A percentile compares a stretch with the other conserved stretches of the same genome.
Evolutionary conservation across 2,113 vertebrate species (phyloP).

Genomic region (Delphinapterus leucas): DNA sequence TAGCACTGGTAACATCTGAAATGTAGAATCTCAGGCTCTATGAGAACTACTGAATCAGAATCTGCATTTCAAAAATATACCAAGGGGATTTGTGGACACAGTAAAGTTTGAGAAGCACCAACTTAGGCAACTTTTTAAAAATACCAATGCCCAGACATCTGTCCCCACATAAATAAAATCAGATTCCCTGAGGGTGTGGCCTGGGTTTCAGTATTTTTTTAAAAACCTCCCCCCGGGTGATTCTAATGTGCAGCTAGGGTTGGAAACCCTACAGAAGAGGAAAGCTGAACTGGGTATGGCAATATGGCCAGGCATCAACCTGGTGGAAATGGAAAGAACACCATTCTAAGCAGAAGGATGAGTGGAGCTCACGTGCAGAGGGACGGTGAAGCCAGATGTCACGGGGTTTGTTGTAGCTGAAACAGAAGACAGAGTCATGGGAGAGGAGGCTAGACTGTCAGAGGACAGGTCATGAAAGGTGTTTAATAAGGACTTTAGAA

Average conservation of each 20-base stretch:
- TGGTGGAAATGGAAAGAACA: background rate
- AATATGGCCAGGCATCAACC: no score
- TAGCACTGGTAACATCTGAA: background rate
- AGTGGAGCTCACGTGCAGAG: rapidly evolving
- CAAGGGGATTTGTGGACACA: background rate
- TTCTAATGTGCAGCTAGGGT: background rate
- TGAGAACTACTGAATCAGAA: background rate
- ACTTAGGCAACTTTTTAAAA: background rate
- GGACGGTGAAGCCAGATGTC: background rate
- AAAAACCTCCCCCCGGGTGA: background rate
- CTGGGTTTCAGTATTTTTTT: background rate
- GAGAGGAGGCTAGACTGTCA: background rate
- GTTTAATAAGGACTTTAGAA: background rate
- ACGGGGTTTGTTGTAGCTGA: background rate
- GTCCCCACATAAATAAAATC: background rate
- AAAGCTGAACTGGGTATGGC: background rate
- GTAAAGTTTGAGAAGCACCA: background rate
- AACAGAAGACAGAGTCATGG: background rate
- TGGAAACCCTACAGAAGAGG: background rate
- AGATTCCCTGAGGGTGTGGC: background rate
- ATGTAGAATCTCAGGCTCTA: background rate
- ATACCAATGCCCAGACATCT: background rate
- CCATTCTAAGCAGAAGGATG: background rate
- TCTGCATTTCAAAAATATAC: background rate
- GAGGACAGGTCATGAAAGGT: background rate